Conservation (phyloP, 2,888 invertebrate species). For the Luffia ferchaultella region DNA sequence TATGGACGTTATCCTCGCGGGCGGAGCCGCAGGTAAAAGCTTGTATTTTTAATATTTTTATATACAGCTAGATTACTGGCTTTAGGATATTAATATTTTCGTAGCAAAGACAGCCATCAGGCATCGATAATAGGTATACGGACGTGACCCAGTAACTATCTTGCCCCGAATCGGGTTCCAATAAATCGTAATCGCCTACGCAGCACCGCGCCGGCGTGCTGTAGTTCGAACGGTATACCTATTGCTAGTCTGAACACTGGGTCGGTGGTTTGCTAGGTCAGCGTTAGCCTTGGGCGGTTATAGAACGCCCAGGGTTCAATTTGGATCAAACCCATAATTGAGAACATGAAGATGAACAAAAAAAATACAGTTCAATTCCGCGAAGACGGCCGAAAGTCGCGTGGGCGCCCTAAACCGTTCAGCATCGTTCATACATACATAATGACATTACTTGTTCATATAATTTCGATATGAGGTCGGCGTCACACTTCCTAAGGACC, state of each 20-base stretch:
- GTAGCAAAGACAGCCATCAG: too few relatives aligned
- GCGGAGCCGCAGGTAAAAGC: too few relatives aligned
- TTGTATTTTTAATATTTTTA: too few relatives aligned
- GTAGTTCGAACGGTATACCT: not conserved
- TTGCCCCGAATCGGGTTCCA: not conserved
- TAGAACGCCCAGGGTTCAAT: not conserved
- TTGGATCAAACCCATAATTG: not conserved
- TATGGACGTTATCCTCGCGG: too few relatives aligned
- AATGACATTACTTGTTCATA: conserved; percentile 58
- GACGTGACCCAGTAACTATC: too few relatives aligned
- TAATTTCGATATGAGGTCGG: conserved; percentile 60
- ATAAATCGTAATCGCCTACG: not conserved
- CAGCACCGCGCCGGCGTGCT: not conserved
- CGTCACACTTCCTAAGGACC: conserved; percentile 51
- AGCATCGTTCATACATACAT: conserved; percentile 56
- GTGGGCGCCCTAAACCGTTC: conserved; percentile 41
- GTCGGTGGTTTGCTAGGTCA: not conserved
- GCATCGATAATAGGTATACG: too few relatives aligned
- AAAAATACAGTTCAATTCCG: conserved; percentile 48
- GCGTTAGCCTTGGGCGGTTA: not conserved
- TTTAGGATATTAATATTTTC: too few relatives aligned
- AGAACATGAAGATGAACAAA: not conserved
- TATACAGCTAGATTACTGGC: too few relatives aligned
- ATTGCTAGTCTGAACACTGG: not conserved
- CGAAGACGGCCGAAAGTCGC: conserved; percentile 34